Percentiles rank a stretch among this genome's conserved stretches.
Conservation (phyloP, 2,888 invertebrate species). For the Buathra laborator region DNA sequence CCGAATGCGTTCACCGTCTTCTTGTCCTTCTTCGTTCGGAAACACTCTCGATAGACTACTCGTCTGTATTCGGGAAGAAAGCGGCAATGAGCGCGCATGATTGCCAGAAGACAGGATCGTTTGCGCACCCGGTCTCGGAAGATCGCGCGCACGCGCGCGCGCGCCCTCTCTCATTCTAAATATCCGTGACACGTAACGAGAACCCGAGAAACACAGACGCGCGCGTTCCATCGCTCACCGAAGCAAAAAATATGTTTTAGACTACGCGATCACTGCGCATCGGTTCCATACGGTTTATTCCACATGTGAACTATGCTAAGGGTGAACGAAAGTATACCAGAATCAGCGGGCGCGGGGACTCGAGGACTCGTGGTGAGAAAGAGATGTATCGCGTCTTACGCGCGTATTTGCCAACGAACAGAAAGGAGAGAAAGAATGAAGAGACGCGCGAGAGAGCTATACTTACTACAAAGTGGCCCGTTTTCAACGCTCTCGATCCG, state of each 20-base stretch:
- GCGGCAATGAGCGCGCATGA: neutral
- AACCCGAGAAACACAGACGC: neutral
- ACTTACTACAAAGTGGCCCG: slow-evolving; percentile 71
- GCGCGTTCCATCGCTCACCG: neutral
- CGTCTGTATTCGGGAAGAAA: neutral
- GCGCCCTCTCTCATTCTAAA: slow-evolving; percentile 71
- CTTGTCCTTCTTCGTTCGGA: neutral
- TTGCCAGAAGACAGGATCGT: slow-evolving; percentile 4
- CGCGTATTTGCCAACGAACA: slow-evolving; percentile 65
- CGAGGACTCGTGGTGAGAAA: slow-evolving; percentile 39
- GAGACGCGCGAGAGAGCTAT: slow-evolving; percentile 47
- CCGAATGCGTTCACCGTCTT: neutral
- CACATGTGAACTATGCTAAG: neutral
- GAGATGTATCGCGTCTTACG: slow-evolving; percentile 55
- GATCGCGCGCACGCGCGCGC: slow-evolving; percentile 48
- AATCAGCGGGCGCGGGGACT: neutral
- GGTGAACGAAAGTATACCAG: neutral
- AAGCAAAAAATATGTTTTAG: neutral
- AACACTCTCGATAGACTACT: slow-evolving; percentile 5
- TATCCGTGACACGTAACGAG: slow-evolving; percentile 72
- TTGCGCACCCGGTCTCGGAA: slow-evolving; percentile 62
- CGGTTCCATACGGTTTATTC: neutral
- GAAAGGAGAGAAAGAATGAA: slow-evolving; percentile 32
- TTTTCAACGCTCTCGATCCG: slow-evolving; percentile 76
- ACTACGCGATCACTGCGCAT: neutral